Evolutionary conservation across 1,140 invertebrate species (phyloP).

Genomic region (Gryon sp.): DNA sequence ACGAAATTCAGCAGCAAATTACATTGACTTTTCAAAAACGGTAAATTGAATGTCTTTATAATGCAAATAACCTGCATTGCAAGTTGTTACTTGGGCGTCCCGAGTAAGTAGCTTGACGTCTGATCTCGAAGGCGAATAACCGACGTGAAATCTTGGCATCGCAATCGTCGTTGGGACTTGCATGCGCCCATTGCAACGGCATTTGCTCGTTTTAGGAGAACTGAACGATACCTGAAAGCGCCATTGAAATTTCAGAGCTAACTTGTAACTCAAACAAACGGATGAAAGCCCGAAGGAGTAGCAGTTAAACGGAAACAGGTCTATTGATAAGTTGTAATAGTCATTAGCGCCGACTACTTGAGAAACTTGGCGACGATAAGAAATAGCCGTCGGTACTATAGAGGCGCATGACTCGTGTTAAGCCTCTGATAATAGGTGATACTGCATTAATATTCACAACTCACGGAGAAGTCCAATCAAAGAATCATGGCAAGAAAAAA

Average conservation of each 20-base stretch:
- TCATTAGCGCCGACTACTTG: constrained; percentile 54
- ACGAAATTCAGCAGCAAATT: constrained; percentile 3
- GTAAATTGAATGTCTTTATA: constrained; percentile 19
- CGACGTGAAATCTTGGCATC: constrained; percentile 68
- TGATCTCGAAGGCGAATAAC: constrained; percentile 61
- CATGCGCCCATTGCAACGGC: constrained; percentile 68
- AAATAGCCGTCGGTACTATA: constrained; percentile 37
- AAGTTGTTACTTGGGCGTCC: constrained; percentile 7
- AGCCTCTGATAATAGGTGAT: constrained; percentile 37
- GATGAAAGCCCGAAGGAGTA: constrained; percentile 73
- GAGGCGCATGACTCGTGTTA: constrained; percentile 36
- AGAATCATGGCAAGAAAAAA: background rate
- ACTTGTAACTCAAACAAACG: constrained; percentile 74
- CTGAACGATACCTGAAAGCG: constrained; percentile 71
- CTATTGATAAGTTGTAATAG: constrained; percentile 63
- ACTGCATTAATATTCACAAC: constrained; percentile 34
- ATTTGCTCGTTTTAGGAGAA: constrained; percentile 70
- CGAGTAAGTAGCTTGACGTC: constrained; percentile 1
- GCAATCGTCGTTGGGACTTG: constrained; percentile 56
- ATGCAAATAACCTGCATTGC: constrained; percentile 15
- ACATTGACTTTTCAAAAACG: background rate
- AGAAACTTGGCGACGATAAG: constrained; percentile 56
- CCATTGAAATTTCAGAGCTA: constrained; percentile 74
- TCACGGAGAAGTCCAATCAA: no score
- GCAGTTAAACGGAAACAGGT: constrained; percentile 69